Base-by-base conservation (phyloP, 2,113 vertebrate species). In the Phaethon lepturus region DNA sequence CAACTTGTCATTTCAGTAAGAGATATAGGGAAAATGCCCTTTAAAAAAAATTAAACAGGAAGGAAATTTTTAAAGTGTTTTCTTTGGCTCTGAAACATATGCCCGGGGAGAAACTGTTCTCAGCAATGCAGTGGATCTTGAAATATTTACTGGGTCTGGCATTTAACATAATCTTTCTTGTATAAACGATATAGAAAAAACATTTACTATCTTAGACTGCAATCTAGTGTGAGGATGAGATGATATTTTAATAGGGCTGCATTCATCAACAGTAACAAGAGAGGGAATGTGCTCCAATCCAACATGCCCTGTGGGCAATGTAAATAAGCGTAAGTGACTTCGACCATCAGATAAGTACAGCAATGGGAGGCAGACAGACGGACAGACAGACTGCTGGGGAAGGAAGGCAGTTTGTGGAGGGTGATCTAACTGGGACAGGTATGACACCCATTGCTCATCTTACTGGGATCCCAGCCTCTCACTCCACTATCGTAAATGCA, bases 121-220 rank as follows among this genome's bases (percentile, higher is more conserved):
- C 88, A 96, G 95, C 90, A 90, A 90, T 56, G 92, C 94, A 95
- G 93, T 84, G 95, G 82, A 94, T 98, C 95, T 95, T 97, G 97
- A 97, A 98, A 97, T 95, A 97, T 95, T 97, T 98, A 97, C 89
- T 95, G 91, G 90, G 76, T 95, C 88, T 98, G 91, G 95, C 96
- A 97, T 95, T 96, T 96, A 96, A 96, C 96, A 95, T 95, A 96
- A 97, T 97, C 93, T 95, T 97, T 89, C 94, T 93, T 93, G 94
- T 97, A 96, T 91, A 97, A 97, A 96, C 18, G 89, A 93, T 93
- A 97, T 86, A 95, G 95, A 90, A 96, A 96, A 95, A 95, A 88
- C 89, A 95, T 86, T 50, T 79, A 95, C 72, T 97, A 96, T 97
- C 96, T 96, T 91, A 94, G 92, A 82, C 93, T 96, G 95, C 92